Percentiles rank a stretch among this genome's conserved stretches.
Evolutionary conservation across 2,888 invertebrate genomes (phyloP).

Genomic region (Dicycla oo): DNA sequence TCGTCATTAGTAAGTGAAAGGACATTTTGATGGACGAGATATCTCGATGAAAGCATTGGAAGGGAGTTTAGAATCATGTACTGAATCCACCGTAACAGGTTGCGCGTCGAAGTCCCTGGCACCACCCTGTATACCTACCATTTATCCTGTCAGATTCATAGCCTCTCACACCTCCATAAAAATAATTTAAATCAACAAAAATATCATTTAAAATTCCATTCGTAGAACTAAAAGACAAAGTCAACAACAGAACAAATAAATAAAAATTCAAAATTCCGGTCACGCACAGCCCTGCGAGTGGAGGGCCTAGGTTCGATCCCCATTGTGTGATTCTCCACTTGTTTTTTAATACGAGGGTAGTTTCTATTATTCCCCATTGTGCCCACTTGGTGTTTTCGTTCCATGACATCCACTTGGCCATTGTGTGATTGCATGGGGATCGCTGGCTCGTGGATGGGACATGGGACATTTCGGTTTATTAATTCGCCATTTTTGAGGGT

Average conservation of each 20-base stretch:
- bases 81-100: too few species aligned
- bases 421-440: slow-evolving; percentile 64
- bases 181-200: slow-evolving; percentile 37
- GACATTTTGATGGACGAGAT: too few species aligned
- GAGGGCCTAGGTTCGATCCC: slow-evolving; percentile 84
- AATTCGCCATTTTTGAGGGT: slow-evolving; percentile 78
- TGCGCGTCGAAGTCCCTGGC: too few species aligned
- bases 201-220: slow-evolving; percentile 55
- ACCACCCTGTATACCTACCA: too few species aligned
- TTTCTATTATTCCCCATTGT: slow-evolving; percentile 87
- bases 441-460: slow-evolving; percentile 45
- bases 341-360: slow-evolving; percentile 89
- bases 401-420: slow-evolving; percentile 84
- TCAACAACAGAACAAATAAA: slow-evolving; percentile 69
- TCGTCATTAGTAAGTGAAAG: too few species aligned
- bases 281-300: slow-evolving; percentile 87
- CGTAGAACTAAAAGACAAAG: slow-evolving; percentile 57
- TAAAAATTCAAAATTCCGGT: slow-evolving; percentile 78
- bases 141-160: slow-evolving; percentile 31
- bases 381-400: slow-evolving; percentile 84
- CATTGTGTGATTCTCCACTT: slow-evolving; percentile 87
- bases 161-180: slow-evolving; percentile 22
- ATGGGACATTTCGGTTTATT: slow-evolving; percentile 75
- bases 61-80: too few species aligned
- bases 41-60: too few species aligned